Evolutionary conservation across 2,797 vertebrate species (phyloP).

Genomic region (Enteromius fasciolatus): DNA sequence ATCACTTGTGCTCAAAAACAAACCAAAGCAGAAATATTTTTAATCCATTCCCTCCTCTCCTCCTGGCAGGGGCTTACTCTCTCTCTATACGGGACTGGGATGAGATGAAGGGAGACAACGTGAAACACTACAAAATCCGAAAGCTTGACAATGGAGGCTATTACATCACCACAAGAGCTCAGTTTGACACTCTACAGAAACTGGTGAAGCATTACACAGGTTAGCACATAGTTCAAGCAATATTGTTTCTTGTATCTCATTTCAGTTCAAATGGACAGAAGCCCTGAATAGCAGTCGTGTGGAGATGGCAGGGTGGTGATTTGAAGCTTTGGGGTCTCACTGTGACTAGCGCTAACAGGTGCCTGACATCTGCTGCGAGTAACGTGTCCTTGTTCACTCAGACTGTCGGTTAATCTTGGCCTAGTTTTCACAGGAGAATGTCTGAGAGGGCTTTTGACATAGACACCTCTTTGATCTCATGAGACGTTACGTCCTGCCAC

Average conservation of each 20-base stretch:
- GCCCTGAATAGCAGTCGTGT: conserved; percentile 22
- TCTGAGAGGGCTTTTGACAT: conserved; percentile 15
- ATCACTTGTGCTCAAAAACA: neutral
- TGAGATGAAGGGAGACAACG: conserved; percentile 93
- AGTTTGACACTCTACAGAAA: conserved; percentile 94
- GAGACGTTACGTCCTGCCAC: conserved; percentile 60
- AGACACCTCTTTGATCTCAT: conserved; percentile 59
- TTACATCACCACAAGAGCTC: conserved; percentile 96
- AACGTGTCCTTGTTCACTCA: conserved; percentile 14
- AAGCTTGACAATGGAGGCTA: conserved; percentile 97
- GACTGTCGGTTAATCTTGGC: conserved; percentile 13
- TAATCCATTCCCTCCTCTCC: neutral
- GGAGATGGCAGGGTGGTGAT: conserved; percentile 50
- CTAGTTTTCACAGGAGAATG: conserved; percentile 15
- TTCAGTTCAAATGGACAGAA: neutral
- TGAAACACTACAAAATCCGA: conserved; percentile 99
- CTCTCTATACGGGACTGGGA: conserved; percentile 98
- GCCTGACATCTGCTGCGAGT: conserved; percentile 29
- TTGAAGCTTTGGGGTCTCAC: conserved; percentile 1
- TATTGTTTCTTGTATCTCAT: neutral
- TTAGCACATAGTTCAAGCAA: conserved; percentile 62
- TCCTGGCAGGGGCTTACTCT: conserved; percentile 86
- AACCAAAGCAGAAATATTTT: neutral
- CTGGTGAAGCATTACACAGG: conserved; percentile 97
- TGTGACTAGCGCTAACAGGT: conserved; percentile 42